phyloP scores from a whole-genome alignment of 1,140 invertebrate species.

The Anadara kagoshimensis region DNA sequence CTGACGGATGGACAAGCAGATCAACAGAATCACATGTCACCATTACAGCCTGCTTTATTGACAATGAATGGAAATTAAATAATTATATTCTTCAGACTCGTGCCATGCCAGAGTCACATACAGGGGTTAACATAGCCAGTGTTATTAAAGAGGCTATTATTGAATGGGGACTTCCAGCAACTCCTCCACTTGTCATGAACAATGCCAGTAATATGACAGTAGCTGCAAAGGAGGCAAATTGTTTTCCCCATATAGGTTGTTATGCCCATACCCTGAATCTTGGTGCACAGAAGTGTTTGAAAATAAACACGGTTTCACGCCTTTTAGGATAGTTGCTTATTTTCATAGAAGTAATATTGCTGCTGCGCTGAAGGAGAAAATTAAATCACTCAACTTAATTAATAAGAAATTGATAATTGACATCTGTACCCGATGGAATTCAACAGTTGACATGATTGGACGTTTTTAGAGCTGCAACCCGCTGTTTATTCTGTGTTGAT shows the following conservation, averaged over 20 bases:
- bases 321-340: too few species aligned
- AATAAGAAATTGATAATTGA: too few species aligned
- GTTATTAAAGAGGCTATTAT: slow-evolving; percentile 25
- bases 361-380: too few species aligned
- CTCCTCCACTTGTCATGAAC: slow-evolving; percentile 20
- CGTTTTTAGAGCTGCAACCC: slow-evolving; percentile 43
- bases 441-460: slow-evolving; percentile 49
- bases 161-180: slow-evolving; percentile 19
- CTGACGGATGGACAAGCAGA: slow-evolving; percentile 24
- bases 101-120: slow-evolving; percentile 17
- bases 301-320: too few species aligned
- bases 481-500: slow-evolving; percentile 13
- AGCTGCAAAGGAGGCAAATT: background rate
- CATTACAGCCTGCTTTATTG: slow-evolving; percentile 8
- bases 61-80: slow-evolving; percentile 1
- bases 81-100: slow-evolving; percentile 13
- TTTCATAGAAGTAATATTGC: too few species aligned
- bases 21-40: slow-evolving; percentile 15
- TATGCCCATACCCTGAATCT: slow-evolving; percentile 41
- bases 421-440: slow-evolving; percentile 53
- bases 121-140: slow-evolving; percentile 11
- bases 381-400: too few species aligned
- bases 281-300: too few species aligned
- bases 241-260: slow-evolving; percentile 12
- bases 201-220: slow-evolving; percentile 36